Conservation (phyloP, 2,888 invertebrate genomes). For the Habroteleia sp. region DNA sequence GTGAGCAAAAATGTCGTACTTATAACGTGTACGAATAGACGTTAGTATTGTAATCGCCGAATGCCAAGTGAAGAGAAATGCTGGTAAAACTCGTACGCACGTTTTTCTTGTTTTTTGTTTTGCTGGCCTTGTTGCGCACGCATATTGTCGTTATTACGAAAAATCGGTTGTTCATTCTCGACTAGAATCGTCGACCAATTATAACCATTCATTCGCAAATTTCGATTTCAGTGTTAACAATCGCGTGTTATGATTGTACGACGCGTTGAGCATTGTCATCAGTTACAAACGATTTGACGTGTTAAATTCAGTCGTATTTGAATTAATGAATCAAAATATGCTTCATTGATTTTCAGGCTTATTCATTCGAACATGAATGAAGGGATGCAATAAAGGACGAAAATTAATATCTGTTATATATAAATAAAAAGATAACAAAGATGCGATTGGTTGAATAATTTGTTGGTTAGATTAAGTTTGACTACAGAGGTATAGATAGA, state of each 20-base stretch:
- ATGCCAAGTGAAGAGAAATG: constrained; percentile 47
- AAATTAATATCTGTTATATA: constrained; percentile 25
- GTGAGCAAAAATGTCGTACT: constrained; percentile 67
- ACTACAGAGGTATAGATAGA: too few relatives aligned
- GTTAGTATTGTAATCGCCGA: constrained; percentile 52
- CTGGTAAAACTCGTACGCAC: constrained; percentile 33
- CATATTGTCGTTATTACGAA: constrained; percentile 34
- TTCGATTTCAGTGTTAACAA: constrained; percentile 36
- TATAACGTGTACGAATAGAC: constrained; percentile 67
- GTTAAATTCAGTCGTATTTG: constrained; percentile 34
- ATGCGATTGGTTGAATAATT: too few relatives aligned
- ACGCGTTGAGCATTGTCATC: constrained; percentile 40
- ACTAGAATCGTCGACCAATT: constrained; percentile 40
- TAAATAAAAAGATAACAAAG: too few relatives aligned
- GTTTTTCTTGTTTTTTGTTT: constrained; percentile 37
- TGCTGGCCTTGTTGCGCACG: constrained; percentile 22
- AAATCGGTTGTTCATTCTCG: constrained; percentile 33
- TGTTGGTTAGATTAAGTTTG: too few relatives aligned
- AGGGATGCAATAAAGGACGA: constrained; percentile 11
- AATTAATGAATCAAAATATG: constrained; percentile 45
- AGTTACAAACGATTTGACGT: constrained; percentile 42
- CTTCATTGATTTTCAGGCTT: constrained; percentile 18
- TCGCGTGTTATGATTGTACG: constrained; percentile 36
- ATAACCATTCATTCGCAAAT: constrained; percentile 41
- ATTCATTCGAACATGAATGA: constrained; percentile 8